A percentile compares a stretch with the other conserved stretches of the same genome.
Conservation (phyloP, 2,797 vertebrate genomes). For the Spinus pinus region DNA sequence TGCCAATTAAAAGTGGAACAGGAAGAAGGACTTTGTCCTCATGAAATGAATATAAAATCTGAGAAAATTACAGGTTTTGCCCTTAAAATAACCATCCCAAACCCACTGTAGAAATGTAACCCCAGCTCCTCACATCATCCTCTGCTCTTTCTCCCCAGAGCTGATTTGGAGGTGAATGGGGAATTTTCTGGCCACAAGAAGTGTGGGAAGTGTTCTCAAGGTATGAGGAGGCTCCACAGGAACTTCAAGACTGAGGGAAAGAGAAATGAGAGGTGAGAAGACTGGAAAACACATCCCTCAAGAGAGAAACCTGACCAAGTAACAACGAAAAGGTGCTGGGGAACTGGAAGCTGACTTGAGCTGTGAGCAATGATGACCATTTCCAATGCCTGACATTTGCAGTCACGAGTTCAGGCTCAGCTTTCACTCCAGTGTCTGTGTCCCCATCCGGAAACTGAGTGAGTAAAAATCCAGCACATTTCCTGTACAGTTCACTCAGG, state of each 20-base stretch:
- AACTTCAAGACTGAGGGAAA: neutral
- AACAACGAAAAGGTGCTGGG: neutral
- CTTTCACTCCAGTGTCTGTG: neutral
- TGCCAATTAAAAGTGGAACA: neutral
- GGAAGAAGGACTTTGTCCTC: fast-evolving
- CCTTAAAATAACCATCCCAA: neutral
- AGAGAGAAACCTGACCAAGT: neutral
- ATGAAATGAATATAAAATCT: neutral
- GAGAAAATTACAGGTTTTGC: neutral
- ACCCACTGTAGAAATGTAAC: neutral
- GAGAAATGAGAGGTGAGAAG: neutral
- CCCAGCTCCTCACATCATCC: neutral
- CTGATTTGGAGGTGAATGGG: neutral
- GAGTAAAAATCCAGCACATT: neutral
- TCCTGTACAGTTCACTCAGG: neutral
- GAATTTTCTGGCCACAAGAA: neutral
- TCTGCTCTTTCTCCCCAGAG: neutral
- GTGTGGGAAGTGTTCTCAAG: neutral
- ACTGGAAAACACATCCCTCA: neutral
- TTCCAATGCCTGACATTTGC: neutral
- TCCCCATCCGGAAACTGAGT: neutral
- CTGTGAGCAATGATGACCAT: neutral
- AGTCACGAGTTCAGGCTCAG: neutral
- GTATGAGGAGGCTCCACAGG: neutral
- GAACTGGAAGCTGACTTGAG: neutral